Evolutionary conservation across 2,113 vertebrate species (phyloP), one percentile per base, ranked within the genome.

Genomic region (Oriolus oriolus): DNA sequence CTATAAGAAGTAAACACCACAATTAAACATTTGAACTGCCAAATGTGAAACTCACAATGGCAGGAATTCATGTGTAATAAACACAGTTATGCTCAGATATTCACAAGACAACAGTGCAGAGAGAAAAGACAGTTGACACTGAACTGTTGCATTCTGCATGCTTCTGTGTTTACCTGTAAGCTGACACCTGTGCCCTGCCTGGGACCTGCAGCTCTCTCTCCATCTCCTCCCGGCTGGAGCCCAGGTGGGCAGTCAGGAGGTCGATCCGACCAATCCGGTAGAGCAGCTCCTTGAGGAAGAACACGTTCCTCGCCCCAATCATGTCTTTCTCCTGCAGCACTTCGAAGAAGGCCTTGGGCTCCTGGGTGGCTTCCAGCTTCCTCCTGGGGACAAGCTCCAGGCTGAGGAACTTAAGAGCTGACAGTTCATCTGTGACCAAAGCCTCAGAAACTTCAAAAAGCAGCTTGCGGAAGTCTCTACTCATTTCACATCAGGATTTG

Each of bases 271-370:
- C 8, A 31, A 97, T 97, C 6, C 10, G 52, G 80, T 91, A 98
- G 10, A 98, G 87, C 59, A 98, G 91, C 89, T 98, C 98, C 79
- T 95, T 97, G 53, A 98, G 49, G 84, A 98, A 98, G 78, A 9
- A 86, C 30, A 97, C 35, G 26, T 97, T 79, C 28, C 3, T 60
- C 1, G 3, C 61, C 19, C 94, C 45, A 1, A 98, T 61, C 84
- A 97, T 9, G 21, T n/a, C 86, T 17, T 91, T 97, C 70, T 98
- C 97, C 79, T 89, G 77, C 27, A 98, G 95, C 4, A 0, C 89
- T 42, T 71, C 16, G 1, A 98, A 97, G 22, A 98, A 79, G 15
- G 30, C 75, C 47, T 95, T 77, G n/a, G 97, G 66, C 5, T 98
- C 96, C 12, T 77, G 31, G 15, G 97, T 97, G 57, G 56, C 41